These are phyloP conservation scores for Drosophila lacteicornis DNA, from an alignment of 1,140 invertebrate species.

Conservation along the genomic window DNA sequence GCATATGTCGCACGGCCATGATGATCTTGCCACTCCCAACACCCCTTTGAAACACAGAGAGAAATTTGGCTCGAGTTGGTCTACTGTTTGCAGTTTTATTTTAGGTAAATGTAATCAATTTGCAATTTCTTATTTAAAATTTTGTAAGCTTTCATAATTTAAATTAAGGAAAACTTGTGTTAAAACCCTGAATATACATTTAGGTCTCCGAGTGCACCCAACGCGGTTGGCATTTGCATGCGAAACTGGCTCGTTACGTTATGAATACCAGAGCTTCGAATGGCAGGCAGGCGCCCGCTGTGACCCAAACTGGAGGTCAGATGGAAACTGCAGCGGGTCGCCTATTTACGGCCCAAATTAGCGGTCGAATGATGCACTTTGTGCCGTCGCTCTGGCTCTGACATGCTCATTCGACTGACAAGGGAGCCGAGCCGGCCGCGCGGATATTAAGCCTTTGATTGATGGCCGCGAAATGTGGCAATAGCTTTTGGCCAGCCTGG, in stretches of 20 bases:
- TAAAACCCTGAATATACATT: not conserved
- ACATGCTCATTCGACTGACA: conserved; percentile 39
- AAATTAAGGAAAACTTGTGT: too few relatives aligned
- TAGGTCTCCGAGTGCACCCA: not conserved
- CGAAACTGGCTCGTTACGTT: conserved; percentile 51
- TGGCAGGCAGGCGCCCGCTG: not conserved
- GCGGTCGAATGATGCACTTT: conserved; percentile 56
- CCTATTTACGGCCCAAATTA: conserved; percentile 58
- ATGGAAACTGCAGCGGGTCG: conserved; percentile 30
- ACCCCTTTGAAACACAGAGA: not conserved
- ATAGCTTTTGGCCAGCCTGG: conserved; percentile 36
- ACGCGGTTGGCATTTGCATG: conserved; percentile 58
- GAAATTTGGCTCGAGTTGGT: not conserved
- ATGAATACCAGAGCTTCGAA: conserved; percentile 56
- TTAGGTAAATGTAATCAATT: too few relatives aligned
- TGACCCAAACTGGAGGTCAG: conserved; percentile 10
- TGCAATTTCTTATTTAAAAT: too few relatives aligned
- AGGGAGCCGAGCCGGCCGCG: conserved; percentile 15
- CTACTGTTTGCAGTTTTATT: too few relatives aligned
- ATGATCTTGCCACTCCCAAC: conserved; percentile 13
- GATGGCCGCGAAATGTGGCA: conserved; percentile 46
- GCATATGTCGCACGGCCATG: conserved; percentile 19
- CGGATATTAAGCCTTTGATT: conserved; percentile 68
- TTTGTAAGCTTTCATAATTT: too few relatives aligned
- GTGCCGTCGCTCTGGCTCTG: conserved; percentile 22